These are phyloP conservation scores for Rhegmatorhina hoffmannsi DNA, from an alignment of 2,113 vertebrate genomes.

Conservation along the genomic window DNA sequence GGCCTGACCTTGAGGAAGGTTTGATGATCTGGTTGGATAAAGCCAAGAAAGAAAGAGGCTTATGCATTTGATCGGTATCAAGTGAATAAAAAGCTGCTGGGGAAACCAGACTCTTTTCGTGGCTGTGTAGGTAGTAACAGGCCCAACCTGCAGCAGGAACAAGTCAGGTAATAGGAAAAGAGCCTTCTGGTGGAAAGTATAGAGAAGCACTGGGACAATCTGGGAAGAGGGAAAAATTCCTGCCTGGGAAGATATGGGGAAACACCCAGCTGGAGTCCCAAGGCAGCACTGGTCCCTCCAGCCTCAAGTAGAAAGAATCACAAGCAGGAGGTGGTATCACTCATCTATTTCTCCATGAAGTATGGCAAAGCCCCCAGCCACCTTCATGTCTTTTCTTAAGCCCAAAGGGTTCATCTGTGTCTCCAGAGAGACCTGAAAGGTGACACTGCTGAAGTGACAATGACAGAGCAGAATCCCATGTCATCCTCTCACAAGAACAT, in stretches of 20 bases:
- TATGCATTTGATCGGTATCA: not conserved
- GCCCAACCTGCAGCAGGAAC: not conserved
- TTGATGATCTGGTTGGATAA: not conserved
- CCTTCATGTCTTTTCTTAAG: not conserved
- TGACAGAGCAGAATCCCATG: not conserved
- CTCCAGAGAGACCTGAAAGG: not conserved
- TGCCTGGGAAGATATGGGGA: not conserved
- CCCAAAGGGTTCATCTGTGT: not conserved
- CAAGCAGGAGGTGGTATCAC: not conserved
- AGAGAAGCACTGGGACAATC: not conserved
- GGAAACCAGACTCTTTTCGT: not conserved
- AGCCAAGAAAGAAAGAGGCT: not conserved
- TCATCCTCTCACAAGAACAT: fast-evolving
- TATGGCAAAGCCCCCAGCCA: not conserved
- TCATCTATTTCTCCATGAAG: not conserved
- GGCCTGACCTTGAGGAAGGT: not conserved
- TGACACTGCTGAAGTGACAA: not conserved
- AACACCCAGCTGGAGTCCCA: not conserved
- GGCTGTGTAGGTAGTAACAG: not conserved
- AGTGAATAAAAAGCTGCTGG: not conserved
- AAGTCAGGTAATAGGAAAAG: not conserved
- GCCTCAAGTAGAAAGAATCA: not conserved
- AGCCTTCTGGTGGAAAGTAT: not conserved
- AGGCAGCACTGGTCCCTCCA: not conserved
- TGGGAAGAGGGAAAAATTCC: not conserved